These are phyloP conservation scores for Sus scrofa DNA, from an alignment of 2,113 vertebrate genomes.

Conservation along the genomic window T2T-Sscrofa CM000823.6:52841001-52841500, in stretches of 20 bases:
- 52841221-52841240: not conserved
- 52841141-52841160: not conserved
- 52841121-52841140: not conserved
- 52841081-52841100: not conserved
- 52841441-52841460: not conserved
- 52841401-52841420: not conserved
- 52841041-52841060: not conserved
- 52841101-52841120: not conserved
- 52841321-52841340: not conserved
- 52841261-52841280: not conserved
- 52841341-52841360: not conserved
- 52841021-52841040: not conserved
- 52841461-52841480: not conserved
- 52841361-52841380: not conserved
- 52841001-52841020: not conserved
- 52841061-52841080: not conserved
- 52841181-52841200: not conserved
- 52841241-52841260: not conserved
- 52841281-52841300: not conserved
- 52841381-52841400: not conserved
- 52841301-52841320: not conserved
- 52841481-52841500: not conserved
- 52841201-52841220: not conserved
- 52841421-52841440: not conserved
- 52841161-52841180: not conserved